Base-by-base conservation (phyloP, 2,888 invertebrate species). In the Cheilosia soror region DNA sequence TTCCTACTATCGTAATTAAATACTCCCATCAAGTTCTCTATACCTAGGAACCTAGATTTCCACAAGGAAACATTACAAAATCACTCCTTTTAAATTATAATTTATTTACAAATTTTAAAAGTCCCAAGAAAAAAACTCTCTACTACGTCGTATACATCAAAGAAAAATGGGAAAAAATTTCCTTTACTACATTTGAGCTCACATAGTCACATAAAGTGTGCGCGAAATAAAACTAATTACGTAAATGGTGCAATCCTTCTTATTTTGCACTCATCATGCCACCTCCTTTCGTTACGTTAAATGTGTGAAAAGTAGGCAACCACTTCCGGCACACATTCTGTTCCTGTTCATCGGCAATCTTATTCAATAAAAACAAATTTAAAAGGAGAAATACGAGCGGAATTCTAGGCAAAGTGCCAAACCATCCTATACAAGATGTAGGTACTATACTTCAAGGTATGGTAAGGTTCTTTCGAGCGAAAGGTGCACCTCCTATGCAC, bases 201-300 rank as follows among this genome's bases (percentile, higher is more conserved):
- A n/a, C n/a, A n/a, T n/a, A n/a, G n/a, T n/a, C 40, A 27, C 53
- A 63, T 15, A 68, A 68, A 78, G 37, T 60, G 29, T 51, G 49
- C 65, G 53, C 65, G 53, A 60, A 84, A 69, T 79, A 75, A 84
- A 84, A 84, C 75, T 84, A 79, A 84, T 84, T 84, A 79, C 84
- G 84, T 75, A 73, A 84, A 84, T 84, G 75, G 79, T 71, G 44
- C 75, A 79, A 79, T 69, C 63, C 58, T 65, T 66, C 66, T 62
- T 42, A 3, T 40, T 9, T 25, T 42, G 6, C 33, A 2, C 53
- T 37, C 44, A 15, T 20, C 49, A 4, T 49, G 0, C 27, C 31
- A 58, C 15, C 11, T 53, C 31, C 53, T 40, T 42, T 37, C 27
- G 33, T 63, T 33, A 15, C 25, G 44, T 42, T 44, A 62, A 73